A percentile compares a stretch with the other conserved stretches of the same genome.
Evolutionary conservation across 2,797 vertebrate species (phyloP).

Genomic region (Rhinatrema bivittatum): DNA sequence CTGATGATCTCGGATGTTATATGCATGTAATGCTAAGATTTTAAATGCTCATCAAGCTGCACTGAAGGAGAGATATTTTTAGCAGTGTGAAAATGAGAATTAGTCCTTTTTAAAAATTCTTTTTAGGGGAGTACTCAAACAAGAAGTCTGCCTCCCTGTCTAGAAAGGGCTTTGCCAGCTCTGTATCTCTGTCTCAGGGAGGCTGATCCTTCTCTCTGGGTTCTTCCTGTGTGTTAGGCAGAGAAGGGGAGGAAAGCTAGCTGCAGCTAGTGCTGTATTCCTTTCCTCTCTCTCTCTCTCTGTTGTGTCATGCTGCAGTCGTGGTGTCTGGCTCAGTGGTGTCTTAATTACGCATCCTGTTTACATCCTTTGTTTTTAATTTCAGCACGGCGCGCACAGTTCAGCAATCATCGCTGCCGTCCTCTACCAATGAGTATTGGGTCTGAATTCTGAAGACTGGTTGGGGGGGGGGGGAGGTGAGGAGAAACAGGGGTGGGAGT

Average conservation of each 20-base stretch:
- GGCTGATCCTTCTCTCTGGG: constrained; percentile 2
- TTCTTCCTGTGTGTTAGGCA: constrained; percentile 6
- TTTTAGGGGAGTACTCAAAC: too few relatives aligned
- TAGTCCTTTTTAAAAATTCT: constrained; percentile 12
- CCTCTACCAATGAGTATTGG: constrained; percentile 48
- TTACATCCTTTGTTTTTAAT: constrained; percentile 76
- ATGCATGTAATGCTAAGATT: too few relatives aligned
- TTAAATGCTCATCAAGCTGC: too few relatives aligned
- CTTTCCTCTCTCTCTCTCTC: background rate
- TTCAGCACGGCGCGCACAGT: constrained; percentile 49
- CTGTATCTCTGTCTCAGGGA: constrained; percentile 14
- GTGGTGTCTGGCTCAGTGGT: constrained; percentile 58
- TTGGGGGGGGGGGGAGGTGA: too few relatives aligned
- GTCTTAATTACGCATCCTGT: constrained; percentile 76
- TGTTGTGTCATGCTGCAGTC: constrained; percentile 49
- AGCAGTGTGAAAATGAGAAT: too few relatives aligned
- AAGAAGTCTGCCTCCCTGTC: too few relatives aligned
- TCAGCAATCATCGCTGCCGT: constrained; percentile 26
- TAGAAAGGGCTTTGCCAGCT: too few relatives aligned
- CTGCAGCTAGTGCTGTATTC: constrained; percentile 9
- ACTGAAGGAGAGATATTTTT: too few relatives aligned
- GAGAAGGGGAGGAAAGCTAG: constrained; percentile 4
- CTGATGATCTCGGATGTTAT: too few relatives aligned
- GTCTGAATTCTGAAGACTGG: constrained; percentile 30
- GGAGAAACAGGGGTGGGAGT: constrained; percentile 12